phyloP scores from a whole-genome alignment of 1,140 invertebrate species.

The Drosophila nasuta region DNA sequence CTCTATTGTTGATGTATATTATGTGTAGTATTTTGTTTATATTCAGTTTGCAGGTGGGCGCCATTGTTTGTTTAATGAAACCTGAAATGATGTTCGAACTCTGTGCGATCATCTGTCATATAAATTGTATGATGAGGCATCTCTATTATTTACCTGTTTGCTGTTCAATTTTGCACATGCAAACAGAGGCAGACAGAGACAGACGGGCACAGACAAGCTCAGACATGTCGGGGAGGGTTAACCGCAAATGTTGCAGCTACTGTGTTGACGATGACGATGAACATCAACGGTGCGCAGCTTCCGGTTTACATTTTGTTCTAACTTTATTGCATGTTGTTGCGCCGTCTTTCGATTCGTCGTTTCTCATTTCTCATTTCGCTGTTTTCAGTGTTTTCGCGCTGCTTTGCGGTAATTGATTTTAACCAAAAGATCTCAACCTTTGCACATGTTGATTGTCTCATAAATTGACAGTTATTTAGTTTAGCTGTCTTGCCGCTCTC shows the following conservation, averaged over 20 bases:
- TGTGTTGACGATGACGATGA: constrained; percentile 45
- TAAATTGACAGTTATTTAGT: constrained; percentile 50
- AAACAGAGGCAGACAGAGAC: constrained; percentile 20
- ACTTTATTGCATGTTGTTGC: constrained; percentile 40
- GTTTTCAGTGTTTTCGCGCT: not conserved
- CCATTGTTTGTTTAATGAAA: constrained; percentile 69
- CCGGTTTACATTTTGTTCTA: constrained; percentile 66
- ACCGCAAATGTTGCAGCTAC: constrained; percentile 72
- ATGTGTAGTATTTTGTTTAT: constrained; percentile 59
- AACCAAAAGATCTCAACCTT: constrained; percentile 65
- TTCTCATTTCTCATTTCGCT: constrained; percentile 1
- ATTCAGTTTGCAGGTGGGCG: constrained; percentile 69
- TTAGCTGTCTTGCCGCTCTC: constrained; percentile 28
- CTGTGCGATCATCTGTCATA: constrained; percentile 41
- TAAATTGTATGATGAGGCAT: constrained; percentile 64
- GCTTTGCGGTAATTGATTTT: constrained; percentile 73
- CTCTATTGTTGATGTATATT: constrained; percentile 12
- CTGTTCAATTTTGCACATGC: constrained; percentile 41
- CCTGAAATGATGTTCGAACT: constrained; percentile 56
- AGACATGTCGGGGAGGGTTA: constrained; percentile 38
- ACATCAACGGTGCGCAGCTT: constrained; percentile 61
- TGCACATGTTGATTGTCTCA: constrained; percentile 70
- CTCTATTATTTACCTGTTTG: constrained; percentile 56
- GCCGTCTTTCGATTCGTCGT: constrained; percentile 18
- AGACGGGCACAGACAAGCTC: constrained; percentile 21